These are phyloP conservation scores for Enoplosus armatus DNA, from an alignment of 2,797 vertebrate genomes.

Conservation along the genomic window DNA sequence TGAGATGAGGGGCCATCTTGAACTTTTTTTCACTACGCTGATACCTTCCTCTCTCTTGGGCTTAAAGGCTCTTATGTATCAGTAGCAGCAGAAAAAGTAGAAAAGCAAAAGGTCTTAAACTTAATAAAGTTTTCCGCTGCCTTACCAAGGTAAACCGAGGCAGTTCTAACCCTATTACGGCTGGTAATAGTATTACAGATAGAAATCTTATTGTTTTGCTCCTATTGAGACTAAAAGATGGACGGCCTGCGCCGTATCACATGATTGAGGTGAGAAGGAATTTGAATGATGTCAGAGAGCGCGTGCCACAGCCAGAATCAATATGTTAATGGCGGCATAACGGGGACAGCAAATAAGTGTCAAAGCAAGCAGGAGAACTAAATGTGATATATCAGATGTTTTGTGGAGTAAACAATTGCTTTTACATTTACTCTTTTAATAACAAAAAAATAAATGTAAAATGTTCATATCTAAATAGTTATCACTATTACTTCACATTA, in stretches of 20 bases:
- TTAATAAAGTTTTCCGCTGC: constrained; percentile 84
- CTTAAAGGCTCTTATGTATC: constrained; percentile 82
- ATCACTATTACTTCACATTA: constrained; percentile 16
- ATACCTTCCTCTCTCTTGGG: constrained; percentile 81
- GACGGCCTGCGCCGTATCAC: constrained; percentile 70
- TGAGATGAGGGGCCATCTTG: constrained; percentile 60
- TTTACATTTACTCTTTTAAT: constrained; percentile 11
- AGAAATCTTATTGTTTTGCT: constrained; percentile 82
- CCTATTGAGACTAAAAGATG: constrained; percentile 73
- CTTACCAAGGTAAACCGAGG: constrained; percentile 80
- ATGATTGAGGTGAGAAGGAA: constrained; percentile 80
- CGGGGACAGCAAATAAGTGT: constrained; percentile 8
- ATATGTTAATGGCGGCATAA: constrained; percentile 55
- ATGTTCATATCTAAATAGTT: constrained; percentile 11
- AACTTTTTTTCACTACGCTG: constrained; percentile 63
- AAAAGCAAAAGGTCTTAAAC: constrained; percentile 81
- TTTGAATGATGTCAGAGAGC: constrained; percentile 79
- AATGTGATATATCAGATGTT: constrained; percentile 5
- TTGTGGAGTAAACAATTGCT: constrained; percentile 15
- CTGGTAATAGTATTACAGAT: constrained; percentile 83
- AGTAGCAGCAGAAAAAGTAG: constrained; percentile 80
- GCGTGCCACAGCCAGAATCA: constrained; percentile 55
- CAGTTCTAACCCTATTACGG: constrained; percentile 79
- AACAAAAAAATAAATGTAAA: constrained; percentile 13
- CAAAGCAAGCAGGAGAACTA: constrained; percentile 22